These are phyloP conservation scores for Netelia virgata DNA, from an alignment of 2,888 invertebrate genomes.

Conservation along the genomic window DNA sequence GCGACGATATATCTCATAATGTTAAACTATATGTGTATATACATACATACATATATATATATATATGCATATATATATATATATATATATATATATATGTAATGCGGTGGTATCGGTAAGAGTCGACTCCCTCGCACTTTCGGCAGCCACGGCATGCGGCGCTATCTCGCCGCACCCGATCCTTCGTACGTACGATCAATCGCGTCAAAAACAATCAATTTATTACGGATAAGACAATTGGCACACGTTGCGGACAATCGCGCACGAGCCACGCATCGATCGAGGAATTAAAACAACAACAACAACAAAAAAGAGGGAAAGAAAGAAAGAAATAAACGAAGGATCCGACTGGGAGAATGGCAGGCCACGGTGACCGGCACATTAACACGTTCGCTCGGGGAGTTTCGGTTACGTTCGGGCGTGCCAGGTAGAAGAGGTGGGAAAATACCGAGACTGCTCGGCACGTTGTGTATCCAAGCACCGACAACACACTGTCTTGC, in stretches of 20 bases:
- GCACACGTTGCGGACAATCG: neutral
- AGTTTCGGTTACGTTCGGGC: constrained; percentile 79
- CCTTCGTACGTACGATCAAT: neutral
- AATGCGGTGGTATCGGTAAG: constrained; percentile 23
- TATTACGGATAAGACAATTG: neutral
- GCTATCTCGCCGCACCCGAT: constrained; percentile 6
- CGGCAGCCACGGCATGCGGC: neutral
- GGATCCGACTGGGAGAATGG: constrained; percentile 48
- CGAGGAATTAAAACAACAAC: neutral
- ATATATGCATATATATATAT: constrained; percentile 7
- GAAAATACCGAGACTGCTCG: constrained; percentile 67
- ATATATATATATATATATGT: constrained; percentile 4
- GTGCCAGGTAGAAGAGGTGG: constrained; percentile 79
- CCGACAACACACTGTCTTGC: neutral
- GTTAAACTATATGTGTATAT: constrained; percentile 14
- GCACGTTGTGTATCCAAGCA: constrained; percentile 18
- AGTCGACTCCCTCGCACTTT: constrained; percentile 18
- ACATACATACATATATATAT: neutral
- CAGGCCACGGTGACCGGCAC: constrained; percentile 82
- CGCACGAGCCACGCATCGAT: constrained; percentile 28
- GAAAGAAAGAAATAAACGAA: constrained; percentile 25
- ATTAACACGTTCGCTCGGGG: constrained; percentile 80
- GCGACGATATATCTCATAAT: constrained; percentile 62
- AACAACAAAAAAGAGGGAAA: constrained; percentile 52
- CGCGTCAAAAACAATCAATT: no score